A percentile compares a stretch with the other conserved stretches of the same genome.
These are phyloP conservation scores for Anisognathus igniventris DNA, from an alignment of 2,797 vertebrate species.

Conservation along the genomic window DNA sequence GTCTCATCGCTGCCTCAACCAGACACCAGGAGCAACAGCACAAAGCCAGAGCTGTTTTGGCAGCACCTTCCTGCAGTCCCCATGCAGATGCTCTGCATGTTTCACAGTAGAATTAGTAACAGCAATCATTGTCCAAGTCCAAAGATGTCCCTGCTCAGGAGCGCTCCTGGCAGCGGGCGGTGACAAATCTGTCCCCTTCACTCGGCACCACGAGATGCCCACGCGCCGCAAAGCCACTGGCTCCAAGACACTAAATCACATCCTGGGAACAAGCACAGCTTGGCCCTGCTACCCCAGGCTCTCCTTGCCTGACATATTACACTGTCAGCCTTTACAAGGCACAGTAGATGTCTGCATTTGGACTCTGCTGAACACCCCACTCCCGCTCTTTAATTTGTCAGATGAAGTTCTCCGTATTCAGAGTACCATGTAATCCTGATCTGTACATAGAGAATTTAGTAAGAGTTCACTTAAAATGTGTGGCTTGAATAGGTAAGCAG, in stretches of 20 bases:
- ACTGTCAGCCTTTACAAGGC: slow-evolving; percentile 25
- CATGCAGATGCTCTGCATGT: slow-evolving; percentile 69
- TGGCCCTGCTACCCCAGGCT: slow-evolving; percentile 13
- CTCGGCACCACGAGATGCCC: slow-evolving; percentile 47
- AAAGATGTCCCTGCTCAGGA: slow-evolving; percentile 49
- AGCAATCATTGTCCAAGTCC: slow-evolving; percentile 59
- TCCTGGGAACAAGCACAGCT: slow-evolving; percentile 8
- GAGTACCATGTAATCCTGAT: slow-evolving; percentile 37
- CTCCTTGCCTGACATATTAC: slow-evolving; percentile 19
- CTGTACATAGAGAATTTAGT: slow-evolving; percentile 25
- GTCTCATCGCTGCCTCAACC: slow-evolving; percentile 68
- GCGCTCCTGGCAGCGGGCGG: slow-evolving; percentile 4
- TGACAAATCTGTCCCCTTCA: slow-evolving; percentile 66
- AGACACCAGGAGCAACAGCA: slow-evolving; percentile 66
- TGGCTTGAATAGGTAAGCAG: slow-evolving; percentile 59
- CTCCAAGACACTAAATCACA: slow-evolving; percentile 35
- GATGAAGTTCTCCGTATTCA: slow-evolving; percentile 17
- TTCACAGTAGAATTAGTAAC: slow-evolving; percentile 74
- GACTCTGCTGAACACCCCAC: not conserved
- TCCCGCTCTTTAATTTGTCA: slow-evolving; percentile 21
- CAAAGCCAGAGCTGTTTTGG: slow-evolving; percentile 71
- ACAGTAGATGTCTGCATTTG: not conserved
- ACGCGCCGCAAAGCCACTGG: not conserved
- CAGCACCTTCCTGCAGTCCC: slow-evolving; percentile 71
- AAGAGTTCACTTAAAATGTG: slow-evolving; percentile 27